Conservation (phyloP, 2,113 vertebrate species). For the Brachyistius frenatus region DNA sequence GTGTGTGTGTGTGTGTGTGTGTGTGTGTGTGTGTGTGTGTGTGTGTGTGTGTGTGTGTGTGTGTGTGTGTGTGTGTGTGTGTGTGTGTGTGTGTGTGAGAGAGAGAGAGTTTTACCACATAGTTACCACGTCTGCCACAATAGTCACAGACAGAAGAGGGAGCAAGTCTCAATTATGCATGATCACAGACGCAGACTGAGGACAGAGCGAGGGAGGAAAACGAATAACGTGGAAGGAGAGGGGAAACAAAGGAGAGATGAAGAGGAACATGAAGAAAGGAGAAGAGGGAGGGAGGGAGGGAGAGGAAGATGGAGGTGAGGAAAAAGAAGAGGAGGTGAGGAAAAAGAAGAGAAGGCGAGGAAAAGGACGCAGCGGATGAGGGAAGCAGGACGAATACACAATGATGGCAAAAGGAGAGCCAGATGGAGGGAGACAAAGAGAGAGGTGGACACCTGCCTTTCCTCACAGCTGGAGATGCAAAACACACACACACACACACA, state of each 20-base stretch:
- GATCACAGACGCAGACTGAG: slow-evolving; percentile 6
- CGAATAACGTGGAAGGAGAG: neutral
- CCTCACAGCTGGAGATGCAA: slow-evolving; percentile 23
- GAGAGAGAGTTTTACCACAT: neutral
- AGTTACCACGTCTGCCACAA: too few relatives aligned
- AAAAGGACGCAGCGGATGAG: neutral
- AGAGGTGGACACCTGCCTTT: neutral
- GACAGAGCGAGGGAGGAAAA: neutral
- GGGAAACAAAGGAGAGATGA: too few relatives aligned
- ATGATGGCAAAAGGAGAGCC: neutral
- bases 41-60: neutral
- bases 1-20: neutral
- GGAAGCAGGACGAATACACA: slow-evolving; percentile 2
- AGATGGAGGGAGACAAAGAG: slow-evolving; percentile 14
- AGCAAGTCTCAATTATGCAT: slow-evolving; percentile 22
- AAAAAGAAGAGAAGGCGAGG: neutral
- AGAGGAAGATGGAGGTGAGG: neutral
- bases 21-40: slow-evolving; percentile 12
- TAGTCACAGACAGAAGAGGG: slow-evolving; percentile 19
- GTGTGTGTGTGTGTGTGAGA: slow-evolving; percentile 13
- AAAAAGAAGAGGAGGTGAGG: neutral
- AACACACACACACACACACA: neutral
- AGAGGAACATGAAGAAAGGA: too few relatives aligned
- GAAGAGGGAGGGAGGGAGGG: neutral
- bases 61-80: neutral